Evolutionary conservation across 64 coral and sea anemone genomes (phyloP).

Genomic region (Actinia tenebrosa): DNA sequence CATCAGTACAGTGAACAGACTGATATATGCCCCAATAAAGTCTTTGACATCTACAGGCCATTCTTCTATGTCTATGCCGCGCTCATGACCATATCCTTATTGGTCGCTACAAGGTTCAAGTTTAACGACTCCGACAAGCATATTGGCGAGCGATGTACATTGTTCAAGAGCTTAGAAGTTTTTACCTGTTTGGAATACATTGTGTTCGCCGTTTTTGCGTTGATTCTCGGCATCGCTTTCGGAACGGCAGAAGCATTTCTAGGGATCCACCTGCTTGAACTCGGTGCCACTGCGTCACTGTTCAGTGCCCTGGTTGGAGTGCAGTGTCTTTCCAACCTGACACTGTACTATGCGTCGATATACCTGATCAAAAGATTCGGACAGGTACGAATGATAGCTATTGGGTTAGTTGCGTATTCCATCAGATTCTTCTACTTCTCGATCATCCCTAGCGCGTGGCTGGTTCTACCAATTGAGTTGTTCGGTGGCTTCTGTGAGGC

Average conservation of each 20-base stretch:
- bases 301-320: constrained; percentile 65
- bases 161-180: constrained; percentile 54
- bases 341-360: constrained; percentile 63
- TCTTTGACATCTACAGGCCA: constrained; percentile 84
- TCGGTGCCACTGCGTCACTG: constrained; percentile 78
- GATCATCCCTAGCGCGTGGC: constrained; percentile 66
- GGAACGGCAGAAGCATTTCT: constrained; percentile 67
- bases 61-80: constrained; percentile 88
- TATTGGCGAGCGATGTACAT: constrained; percentile 33
- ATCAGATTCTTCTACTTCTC: constrained; percentile 91
- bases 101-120: constrained; percentile 72
- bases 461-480: constrained; percentile 87
- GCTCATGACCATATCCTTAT: constrained; percentile 71
- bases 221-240: constrained; percentile 60
- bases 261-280: constrained; percentile 62
- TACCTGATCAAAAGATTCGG: constrained; percentile 69
- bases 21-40: constrained; percentile 84
- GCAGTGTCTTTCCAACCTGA: constrained; percentile 70
- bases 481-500: constrained; percentile 66
- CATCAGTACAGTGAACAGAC: constrained; percentile 55
- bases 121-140: constrained; percentile 52
- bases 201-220: constrained; percentile 54
- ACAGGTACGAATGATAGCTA: constrained; percentile 59
- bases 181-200: constrained; percentile 74
- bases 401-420: constrained; percentile 54